Base-by-base conservation (phyloP, 2,113 vertebrate species). In the Meleagris gallopavo region DNA sequence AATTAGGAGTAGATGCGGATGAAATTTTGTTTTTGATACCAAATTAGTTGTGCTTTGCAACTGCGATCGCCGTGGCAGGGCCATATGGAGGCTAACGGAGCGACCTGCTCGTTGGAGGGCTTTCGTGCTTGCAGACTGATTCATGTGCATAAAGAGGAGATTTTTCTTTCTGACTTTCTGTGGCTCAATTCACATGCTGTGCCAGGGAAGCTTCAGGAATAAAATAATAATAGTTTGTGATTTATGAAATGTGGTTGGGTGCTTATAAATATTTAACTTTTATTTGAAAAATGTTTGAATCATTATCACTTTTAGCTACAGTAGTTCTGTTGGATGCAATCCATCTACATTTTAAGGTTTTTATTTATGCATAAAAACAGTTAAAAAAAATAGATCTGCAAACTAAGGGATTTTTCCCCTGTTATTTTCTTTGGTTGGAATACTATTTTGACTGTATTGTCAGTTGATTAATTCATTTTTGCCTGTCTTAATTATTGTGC, bases 201-300 rank as follows among this genome's bases (percentile, higher is more conserved):
- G 97, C 98, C 97, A 97, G 96, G 90, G 97, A 98, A 97, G 98
- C 97, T 97, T 98, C 96, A 96, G 98, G 97, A 97, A 98, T 98
- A 98, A 98, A 98, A 98, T 98, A 98, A 98, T 98, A 98, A 98
- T 98, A 98, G 96, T 98, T 98, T 97, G 97, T 98, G 98, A 98
- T 98, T 98, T 98, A 98, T 98, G 98, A 97, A 98, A 98, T 98
- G 98, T 97, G 97, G 97, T 98, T 97, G 97, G 98, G 85, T 97
- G 96, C 98, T 98, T 98, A 98, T 98, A 98, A 98, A 98, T 98
- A 98, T 98, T 98, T 98, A 98, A 98, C 97, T 98, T 98, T 98
- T 98, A 98, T 98, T 98, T 98, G 98, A 98, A 98, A 98, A 98
- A 98, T 98, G 98, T 98, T 98, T 98, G 97, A 98, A 98, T 98